phyloP scores from a whole-genome alignment of 2,113 vertebrate species.

The Limnothrissa miodon region DNA sequence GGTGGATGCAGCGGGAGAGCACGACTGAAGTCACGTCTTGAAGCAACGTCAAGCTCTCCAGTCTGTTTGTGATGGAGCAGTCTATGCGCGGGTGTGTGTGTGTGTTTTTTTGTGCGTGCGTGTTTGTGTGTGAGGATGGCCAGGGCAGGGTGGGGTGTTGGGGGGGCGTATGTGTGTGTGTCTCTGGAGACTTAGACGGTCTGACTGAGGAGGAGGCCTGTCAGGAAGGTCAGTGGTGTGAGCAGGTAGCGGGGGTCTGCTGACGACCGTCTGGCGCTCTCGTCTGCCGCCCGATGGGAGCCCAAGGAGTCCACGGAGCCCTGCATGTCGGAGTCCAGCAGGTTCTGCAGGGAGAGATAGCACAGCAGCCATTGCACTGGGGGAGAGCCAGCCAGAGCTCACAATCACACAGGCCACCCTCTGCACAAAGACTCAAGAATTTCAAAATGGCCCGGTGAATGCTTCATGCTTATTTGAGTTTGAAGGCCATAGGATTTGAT shows the following conservation, averaged over 20 bases:
- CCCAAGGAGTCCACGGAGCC: conserved; percentile 38
- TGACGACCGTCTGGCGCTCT: conserved; percentile 45
- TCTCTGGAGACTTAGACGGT: conserved; percentile 40
- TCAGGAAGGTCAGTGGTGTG: conserved; percentile 31
- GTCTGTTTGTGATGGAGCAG: not conserved
- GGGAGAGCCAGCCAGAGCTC: not conserved
- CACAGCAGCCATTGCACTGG: not conserved
- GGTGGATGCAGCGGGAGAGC: not conserved
- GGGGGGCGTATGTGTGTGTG: not conserved
- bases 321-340: conserved; percentile 39
- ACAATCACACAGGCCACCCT: not conserved
- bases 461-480: not conserved
- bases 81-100: not conserved
- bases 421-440: not conserved
- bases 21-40: not conserved
- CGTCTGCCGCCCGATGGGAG: conserved; percentile 43
- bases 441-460: not conserved
- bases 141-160: too few relatives aligned
- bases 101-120: too few relatives aligned
- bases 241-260: conserved; percentile 34
- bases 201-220: conserved; percentile 34
- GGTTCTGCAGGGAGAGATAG: conserved; percentile 32
- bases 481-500: not conserved
- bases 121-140: not conserved
- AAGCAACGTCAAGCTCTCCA: not conserved